A percentile compares a stretch with the other conserved stretches of the same genome.
Conservation (phyloP, 2,888 invertebrate genomes). For the Beris morrisii region DNA sequence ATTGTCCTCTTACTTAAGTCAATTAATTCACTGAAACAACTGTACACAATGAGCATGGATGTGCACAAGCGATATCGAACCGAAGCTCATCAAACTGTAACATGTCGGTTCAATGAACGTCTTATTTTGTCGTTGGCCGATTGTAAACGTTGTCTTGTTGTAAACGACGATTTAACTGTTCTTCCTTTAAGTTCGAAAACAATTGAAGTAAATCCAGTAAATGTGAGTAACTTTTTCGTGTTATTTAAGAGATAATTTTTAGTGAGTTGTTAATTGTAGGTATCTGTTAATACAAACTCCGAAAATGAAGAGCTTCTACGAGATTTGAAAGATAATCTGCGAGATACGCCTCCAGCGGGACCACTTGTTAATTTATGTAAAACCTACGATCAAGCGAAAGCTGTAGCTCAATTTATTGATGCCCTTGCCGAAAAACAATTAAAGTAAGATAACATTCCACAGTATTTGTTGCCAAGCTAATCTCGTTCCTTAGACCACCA, state of each 20-base stretch:
- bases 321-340: slow-evolving; percentile 77
- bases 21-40: slow-evolving; percentile 85
- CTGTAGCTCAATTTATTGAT: slow-evolving; percentile 90
- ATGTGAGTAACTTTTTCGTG: slow-evolving; percentile 48
- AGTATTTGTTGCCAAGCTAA: neutral
- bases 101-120: slow-evolving; percentile 94
- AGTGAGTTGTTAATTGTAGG: neutral
- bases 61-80: slow-evolving; percentile 91
- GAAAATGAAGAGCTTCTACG: slow-evolving; percentile 65
- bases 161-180: slow-evolving; percentile 91
- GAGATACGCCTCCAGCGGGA: slow-evolving; percentile 91
- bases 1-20: slow-evolving; percentile 85
- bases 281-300: slow-evolving; percentile 40
- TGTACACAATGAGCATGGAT: slow-evolving; percentile 98
- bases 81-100: slow-evolving; percentile 89
- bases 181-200: slow-evolving; percentile 90
- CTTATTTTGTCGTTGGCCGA: slow-evolving; percentile 88
- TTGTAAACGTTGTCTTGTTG: slow-evolving; percentile 85
- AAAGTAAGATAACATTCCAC: slow-evolving; percentile 53
- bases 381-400: slow-evolving; percentile 92
- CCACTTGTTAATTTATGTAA: slow-evolving; percentile 84
- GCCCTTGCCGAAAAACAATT: slow-evolving; percentile 88
- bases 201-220: slow-evolving; percentile 75
- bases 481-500: slow-evolving; percentile 68
- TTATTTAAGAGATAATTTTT: too few relatives aligned